Conservation (phyloP, 2,797 vertebrate species). For the Numenius phaeopus region DNA sequence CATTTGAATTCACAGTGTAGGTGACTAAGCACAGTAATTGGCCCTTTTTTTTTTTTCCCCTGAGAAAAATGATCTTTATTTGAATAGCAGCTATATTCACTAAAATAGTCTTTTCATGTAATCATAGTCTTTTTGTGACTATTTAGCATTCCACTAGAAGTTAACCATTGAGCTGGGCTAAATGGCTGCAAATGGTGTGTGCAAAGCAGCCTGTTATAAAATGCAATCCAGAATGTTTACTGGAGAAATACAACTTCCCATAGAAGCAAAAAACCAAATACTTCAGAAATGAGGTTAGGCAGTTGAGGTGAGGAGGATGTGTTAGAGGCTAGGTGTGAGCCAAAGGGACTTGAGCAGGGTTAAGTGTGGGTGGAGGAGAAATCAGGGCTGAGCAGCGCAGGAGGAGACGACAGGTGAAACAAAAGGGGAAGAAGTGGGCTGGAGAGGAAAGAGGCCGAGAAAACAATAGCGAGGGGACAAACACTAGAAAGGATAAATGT, state of each 20-base stretch:
- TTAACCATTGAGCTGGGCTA: not conserved
- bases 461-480: not conserved
- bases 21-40: constrained; percentile 39
- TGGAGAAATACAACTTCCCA: not conserved
- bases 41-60: not conserved
- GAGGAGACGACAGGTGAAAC: not conserved
- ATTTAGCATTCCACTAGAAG: constrained; percentile 43
- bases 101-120: constrained; percentile 37
- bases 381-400: not conserved
- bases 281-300: not conserved
- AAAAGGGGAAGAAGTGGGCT: not conserved
- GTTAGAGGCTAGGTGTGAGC: not conserved
- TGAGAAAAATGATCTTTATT: constrained; percentile 5
- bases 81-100: constrained; percentile 50
- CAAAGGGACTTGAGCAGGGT: not conserved
- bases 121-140: constrained; percentile 47
- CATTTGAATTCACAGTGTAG: constrained; percentile 32
- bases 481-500: not conserved
- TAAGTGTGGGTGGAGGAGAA: not conserved
- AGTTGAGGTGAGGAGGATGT: not conserved
- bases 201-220: not conserved
- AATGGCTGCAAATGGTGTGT: constrained; percentile 2
- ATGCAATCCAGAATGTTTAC: not conserved
- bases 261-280: not conserved
- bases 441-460: not conserved